Evolutionary conservation across 2,797 vertebrate genomes (phyloP), one percentile per base, ranked within the genome.

Genomic region (Scolopax bukidnonensis): DNA sequence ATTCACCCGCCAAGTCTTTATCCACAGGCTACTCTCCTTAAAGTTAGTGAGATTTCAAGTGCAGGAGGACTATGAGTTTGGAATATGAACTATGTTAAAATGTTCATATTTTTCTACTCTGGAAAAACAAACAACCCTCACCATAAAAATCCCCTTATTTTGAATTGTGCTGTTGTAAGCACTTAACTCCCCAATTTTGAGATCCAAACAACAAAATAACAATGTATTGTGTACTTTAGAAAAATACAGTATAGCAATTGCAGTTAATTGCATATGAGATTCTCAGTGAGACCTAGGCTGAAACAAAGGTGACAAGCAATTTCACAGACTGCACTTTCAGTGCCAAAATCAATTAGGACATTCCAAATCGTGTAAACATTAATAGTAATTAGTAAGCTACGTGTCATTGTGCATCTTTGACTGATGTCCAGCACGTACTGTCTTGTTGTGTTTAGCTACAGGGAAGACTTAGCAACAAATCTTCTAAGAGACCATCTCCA

Each of bases 271-370:
- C 91, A 73, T 40, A 78, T 77, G 67, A 91, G 73, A 84, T 88
- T 79, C 80, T 87, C 90, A 64, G 0, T 30, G 69, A 96, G 89
- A 59, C 41, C 4, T 10, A 57, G 63, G 25, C 93, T 68, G 81
- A 78, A 95, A 85, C 76, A 94, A 92, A 87, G 82, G 92, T 93
- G 93, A 95, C 85, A 92, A 83, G 68, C 94, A 87, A 94, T 95
- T 94, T 87, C 84, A 68, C 51, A 90, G 78, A 77, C 73, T 89
- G 87, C 71, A 77, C 36, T 96, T 94, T 57, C 59, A 32, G 36
- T 87, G 83, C 78, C 95, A 95, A 90, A 95, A 94, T 97, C 87
- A 93, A 91, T 93, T 87, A 86, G 38, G 25, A 53, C 79, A 60
- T 75, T 78, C 84, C 40, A 77, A 89, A 91, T 69, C 54, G 85